Evolutionary conservation across 2,888 invertebrate species (phyloP).

Genomic region (Imbricaverruca yamaguchii): DNA sequence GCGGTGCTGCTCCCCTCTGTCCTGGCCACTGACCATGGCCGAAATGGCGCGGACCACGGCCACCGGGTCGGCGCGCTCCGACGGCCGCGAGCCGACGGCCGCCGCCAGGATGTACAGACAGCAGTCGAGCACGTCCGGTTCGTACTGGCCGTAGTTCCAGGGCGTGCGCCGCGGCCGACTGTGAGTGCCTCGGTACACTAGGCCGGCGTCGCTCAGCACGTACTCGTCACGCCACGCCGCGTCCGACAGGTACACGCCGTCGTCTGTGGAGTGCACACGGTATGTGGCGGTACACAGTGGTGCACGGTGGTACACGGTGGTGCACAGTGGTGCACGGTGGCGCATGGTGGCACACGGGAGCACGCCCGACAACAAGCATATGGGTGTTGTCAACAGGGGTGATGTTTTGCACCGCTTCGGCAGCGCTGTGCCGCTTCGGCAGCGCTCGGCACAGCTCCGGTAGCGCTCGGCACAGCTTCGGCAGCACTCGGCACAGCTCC

Average conservation of each 20-base stretch:
- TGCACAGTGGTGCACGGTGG: too few species aligned
- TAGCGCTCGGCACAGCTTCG: too few species aligned
- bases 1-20: too few species aligned
- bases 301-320: too few species aligned
- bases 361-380: too few species aligned
- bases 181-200: slow-evolving; percentile 84
- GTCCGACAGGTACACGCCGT: slow-evolving; percentile 54
- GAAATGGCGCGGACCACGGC: slow-evolving; percentile 69
- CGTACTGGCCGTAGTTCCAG: slow-evolving; percentile 89
- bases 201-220: slow-evolving; percentile 74
- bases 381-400: too few species aligned
- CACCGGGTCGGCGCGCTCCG: slow-evolving; percentile 67
- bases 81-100: slow-evolving; percentile 47
- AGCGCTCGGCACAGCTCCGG: too few species aligned
- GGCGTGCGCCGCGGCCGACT: slow-evolving; percentile 73
- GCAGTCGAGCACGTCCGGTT: slow-evolving; percentile 71
- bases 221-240: slow-evolving; percentile 73
- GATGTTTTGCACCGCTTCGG: too few species aligned
- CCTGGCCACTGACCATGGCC: slow-evolving; percentile 56
- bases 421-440: too few species aligned
- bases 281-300: too few species aligned
- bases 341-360: too few species aligned
- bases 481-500: too few species aligned
- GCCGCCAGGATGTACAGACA: slow-evolving; percentile 63
- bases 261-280: slow-evolving; percentile 43